Evolutionary conservation across 2,797 vertebrate species (phyloP), one percentile per base, ranked within the genome.

Genomic region (Poecile montanus): DNA sequence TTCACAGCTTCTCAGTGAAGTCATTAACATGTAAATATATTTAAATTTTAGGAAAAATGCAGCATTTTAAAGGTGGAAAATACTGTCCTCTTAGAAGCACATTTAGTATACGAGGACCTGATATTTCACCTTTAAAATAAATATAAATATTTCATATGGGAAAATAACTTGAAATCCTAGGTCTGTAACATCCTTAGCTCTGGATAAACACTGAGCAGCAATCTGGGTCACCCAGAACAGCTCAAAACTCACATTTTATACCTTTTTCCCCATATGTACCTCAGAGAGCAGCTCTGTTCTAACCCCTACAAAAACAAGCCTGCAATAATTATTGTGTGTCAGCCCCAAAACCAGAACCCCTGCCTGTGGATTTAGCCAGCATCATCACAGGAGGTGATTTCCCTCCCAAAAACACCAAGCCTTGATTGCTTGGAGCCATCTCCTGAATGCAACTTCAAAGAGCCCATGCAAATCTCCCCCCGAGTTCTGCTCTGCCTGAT

Each of bases 211-310:
- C 10, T 1, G 23, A 44, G 48, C 1, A 34, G 8, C 34, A 50
- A 56, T 18, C 16, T 16, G 29, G 21, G 26, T 20, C 51, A 44
- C 51, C 25, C 38, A 21, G 32, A 83, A 0, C 10, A 34, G 62
- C 66, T 60, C 58, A 23, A 26, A 89, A 48, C 2, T 34, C 84
- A 26, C 9, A 50, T 18, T 75, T n/a, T 61, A 12, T 9, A 9
- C 32, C 23, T 16, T 60, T 8, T 66, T 45, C 15, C 12, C 38
- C 48, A 25, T 1, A 7, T 1, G 2, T 16, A 40, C 25, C 7
- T 8, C 4, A 1, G 8, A 23, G 40, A 86, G 34, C 9, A 77
- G 50, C 16, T 16, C 16, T 29, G 42, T 5, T 14, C 11, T 0
- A 58, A 85, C 34, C 14, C 15, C 50, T 2, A 34, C 18, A 71